Percentiles rank a stretch among this genome's conserved stretches.
Evolutionary conservation across 2,113 vertebrate genomes (phyloP).

Genomic region (Malurus melanocephalus): DNA sequence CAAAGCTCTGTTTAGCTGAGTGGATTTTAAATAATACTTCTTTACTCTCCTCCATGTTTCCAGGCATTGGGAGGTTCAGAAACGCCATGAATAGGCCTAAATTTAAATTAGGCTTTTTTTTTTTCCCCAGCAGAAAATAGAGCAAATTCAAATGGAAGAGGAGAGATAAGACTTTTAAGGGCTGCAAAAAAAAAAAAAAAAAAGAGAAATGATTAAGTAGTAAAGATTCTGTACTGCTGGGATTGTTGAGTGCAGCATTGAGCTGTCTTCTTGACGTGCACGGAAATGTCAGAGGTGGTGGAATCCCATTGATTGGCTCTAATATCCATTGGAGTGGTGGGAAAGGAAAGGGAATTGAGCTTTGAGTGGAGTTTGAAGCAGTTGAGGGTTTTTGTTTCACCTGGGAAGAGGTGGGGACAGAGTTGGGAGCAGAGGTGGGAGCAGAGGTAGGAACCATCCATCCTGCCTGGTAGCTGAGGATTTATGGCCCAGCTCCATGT

Average conservation of each 20-base stretch:
- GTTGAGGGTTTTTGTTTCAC: background rate
- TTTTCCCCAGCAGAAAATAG: background rate
- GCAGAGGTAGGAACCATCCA: background rate
- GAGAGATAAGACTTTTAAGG: background rate
- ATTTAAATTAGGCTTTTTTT: background rate
- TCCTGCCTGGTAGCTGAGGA: background rate
- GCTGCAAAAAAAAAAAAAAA: background rate
- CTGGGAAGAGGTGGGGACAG: background rate
- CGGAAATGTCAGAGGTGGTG: background rate
- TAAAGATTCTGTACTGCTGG: background rate
- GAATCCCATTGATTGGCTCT: background rate
- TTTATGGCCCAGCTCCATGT: background rate
- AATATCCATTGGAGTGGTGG: background rate
- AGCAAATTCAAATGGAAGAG: background rate
- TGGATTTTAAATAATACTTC: background rate
- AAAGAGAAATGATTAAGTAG: background rate
- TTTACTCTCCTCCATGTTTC: background rate
- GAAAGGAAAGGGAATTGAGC: background rate
- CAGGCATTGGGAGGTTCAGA: background rate
- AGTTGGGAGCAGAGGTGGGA: no score
- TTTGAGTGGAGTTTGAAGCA: background rate
- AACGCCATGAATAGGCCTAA: background rate
- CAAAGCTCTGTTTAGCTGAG: constrained; percentile 1
- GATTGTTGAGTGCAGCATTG: background rate
- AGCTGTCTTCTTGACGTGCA: background rate